A percentile compares a stretch with the other conserved stretches of the same genome.
Conservation (phyloP, 2,888 invertebrate genomes). For the Panzeria rudis region DNA sequence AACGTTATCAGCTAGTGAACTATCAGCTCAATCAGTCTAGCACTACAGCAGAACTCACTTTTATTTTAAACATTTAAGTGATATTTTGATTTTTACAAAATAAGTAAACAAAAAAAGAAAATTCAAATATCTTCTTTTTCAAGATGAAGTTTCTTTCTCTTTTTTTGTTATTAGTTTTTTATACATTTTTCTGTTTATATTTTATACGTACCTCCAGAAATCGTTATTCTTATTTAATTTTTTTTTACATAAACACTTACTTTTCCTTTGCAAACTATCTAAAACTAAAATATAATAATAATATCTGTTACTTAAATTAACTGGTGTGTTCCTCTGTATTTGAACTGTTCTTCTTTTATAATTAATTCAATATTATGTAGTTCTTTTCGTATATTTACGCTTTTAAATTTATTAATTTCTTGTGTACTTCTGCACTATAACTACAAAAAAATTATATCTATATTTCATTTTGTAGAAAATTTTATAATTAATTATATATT, state of each 20-base stretch:
- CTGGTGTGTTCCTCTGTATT: conserved; percentile 56
- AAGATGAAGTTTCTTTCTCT: conserved; percentile 48
- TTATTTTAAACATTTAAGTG: conserved; percentile 48
- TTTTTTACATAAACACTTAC: conserved; percentile 16
- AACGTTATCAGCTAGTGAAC: conserved; percentile 44
- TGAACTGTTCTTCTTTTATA: conserved; percentile 27
- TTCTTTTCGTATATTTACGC: background rate
- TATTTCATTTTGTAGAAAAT: conserved; percentile 50
- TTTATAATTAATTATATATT: conserved; percentile 45
- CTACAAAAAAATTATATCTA: conserved; percentile 23
- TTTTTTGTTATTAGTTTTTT: conserved; percentile 50
- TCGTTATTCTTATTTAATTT: conserved; percentile 41
- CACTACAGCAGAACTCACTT: conserved; percentile 53
- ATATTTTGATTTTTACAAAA: conserved; percentile 46
- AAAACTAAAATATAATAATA: conserved; percentile 44
- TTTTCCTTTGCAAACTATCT: conserved; percentile 40
- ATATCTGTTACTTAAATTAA: conserved; percentile 59
- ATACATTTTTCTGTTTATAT: conserved; percentile 54
- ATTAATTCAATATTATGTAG: conserved; percentile 21
- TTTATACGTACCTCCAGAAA: conserved; percentile 49
- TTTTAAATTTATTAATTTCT: conserved; percentile 12
- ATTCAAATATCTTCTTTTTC: conserved; percentile 55
- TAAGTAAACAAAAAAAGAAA: conserved; percentile 27
- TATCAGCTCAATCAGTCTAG: conserved; percentile 34
- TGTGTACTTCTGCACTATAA: conserved; percentile 22